Base-by-base conservation (phyloP, 2,113 vertebrate genomes). In the Spilogale gracilis region DNA sequence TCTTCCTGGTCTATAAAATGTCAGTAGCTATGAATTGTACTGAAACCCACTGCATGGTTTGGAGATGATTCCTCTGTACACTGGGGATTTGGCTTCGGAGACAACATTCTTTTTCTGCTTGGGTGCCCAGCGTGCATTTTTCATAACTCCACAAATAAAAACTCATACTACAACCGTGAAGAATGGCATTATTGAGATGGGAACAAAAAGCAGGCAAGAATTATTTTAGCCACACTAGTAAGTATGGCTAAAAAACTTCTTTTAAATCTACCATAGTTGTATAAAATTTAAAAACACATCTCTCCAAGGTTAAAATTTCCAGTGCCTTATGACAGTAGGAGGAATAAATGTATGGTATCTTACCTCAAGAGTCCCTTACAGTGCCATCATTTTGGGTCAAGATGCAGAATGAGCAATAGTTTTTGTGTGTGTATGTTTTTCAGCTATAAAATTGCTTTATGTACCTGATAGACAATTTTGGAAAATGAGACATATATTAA, bases 1-100 rank as follows among this genome's bases (percentile, higher is more conserved):
- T 94, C 87, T 97, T 96, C 92, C 96, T 61, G 87, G 94, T 97
- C 87, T 97, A 94, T 96, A 94, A 96, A 93, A 92, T 95, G 94
- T 94, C 93, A 97, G 92, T 67, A 94, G 87, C 89, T 94, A 63
- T 96, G 95, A 97, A 93, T 94, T 97, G 80, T 92, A 92, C 54
- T 86, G 87, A 96, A 96, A 94, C 30, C 60, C 95, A 67, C 54
- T 73, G 71, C 69, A 91, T 69, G 61, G 17, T 94, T 97, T 89
- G 90, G 30, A 95, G 89, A 97, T 0, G 12, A 89, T 93, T 89
- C 88, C 76, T 96, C 71, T 21, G 6, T 84, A 67, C 58, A 61
- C 95, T 95, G 32, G 73, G 89, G 63, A 96, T 97, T 98, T 97
- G 91, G 25, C 45, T 96, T 93, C 4, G 30, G 71, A 69, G 25